phyloP scores from a whole-genome alignment of 1,140 invertebrate species.

The Listronotus oregonensis region DNA sequence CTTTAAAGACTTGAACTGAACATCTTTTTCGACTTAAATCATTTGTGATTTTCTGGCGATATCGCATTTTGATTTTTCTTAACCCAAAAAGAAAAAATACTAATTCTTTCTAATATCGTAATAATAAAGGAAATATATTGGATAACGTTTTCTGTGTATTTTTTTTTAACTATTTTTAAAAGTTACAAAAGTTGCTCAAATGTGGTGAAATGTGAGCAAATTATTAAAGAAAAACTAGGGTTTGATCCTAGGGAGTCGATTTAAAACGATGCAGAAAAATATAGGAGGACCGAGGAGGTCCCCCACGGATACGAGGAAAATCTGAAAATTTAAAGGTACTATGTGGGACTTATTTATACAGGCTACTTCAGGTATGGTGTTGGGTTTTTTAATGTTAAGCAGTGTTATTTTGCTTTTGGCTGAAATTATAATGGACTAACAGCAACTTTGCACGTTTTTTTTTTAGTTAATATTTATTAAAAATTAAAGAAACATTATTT shows the following conservation, averaged over 20 bases:
- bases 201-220: constrained; percentile 73
- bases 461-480: too few species aligned
- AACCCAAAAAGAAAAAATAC: not conserved
- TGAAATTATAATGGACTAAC: constrained; percentile 3
- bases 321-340: constrained; percentile 91
- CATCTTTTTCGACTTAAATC: not conserved
- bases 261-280: constrained; percentile 63
- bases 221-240: constrained; percentile 83
- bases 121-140: too few species aligned
- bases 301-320: constrained; percentile 87
- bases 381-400: constrained; percentile 47
- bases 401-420: constrained; percentile 20
- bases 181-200: constrained; percentile 8
- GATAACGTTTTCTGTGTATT: too few species aligned
- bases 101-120: too few species aligned
- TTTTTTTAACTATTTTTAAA: too few species aligned
- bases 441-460: constrained; percentile 8
- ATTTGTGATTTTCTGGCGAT: constrained; percentile 44
- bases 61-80: constrained; percentile 7
- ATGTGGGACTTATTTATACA: constrained; percentile 77
- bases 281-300: constrained; percentile 45
- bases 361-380: constrained; percentile 55
- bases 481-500: too few species aligned
- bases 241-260: constrained; percentile 83
- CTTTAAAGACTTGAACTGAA: constrained; percentile 21